Conservation (phyloP, 2,888 invertebrate genomes). For the Myopa tessellatipennis region DNA sequence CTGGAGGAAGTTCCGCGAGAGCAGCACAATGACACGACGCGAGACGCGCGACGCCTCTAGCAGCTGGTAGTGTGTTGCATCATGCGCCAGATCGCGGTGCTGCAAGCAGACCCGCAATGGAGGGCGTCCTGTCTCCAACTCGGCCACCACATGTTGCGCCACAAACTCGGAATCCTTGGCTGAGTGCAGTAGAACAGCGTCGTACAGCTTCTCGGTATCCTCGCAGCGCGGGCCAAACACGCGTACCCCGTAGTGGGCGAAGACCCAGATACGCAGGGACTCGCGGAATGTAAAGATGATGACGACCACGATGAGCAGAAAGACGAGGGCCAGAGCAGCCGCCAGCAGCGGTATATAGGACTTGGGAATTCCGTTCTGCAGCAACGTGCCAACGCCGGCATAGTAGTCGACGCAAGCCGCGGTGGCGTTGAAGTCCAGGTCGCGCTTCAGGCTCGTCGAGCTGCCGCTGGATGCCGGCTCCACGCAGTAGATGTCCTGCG, state of each 20-base stretch:
- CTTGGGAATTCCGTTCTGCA: conserved; percentile 82
- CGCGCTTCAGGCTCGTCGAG: conserved; percentile 72
- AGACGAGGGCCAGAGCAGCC: conserved; percentile 80
- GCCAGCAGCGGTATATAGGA: conserved; percentile 88
- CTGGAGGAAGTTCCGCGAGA: conserved; percentile 91
- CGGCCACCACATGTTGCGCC: conserved; percentile 84
- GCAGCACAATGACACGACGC: conserved; percentile 84
- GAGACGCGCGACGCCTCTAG: conserved; percentile 90
- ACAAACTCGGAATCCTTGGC: conserved; percentile 93
- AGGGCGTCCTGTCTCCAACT: conserved; percentile 82
- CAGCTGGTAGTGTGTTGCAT: conserved; percentile 73
- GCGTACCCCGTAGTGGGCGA: conserved; percentile 86
- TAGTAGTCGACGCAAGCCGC: conserved; percentile 82
- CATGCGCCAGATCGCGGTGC: conserved; percentile 85
- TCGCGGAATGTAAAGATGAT: conserved; percentile 87
- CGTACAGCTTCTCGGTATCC: conserved; percentile 87
- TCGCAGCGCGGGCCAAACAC: conserved; percentile 82
- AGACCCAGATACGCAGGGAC: conserved; percentile 86
- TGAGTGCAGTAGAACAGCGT: conserved; percentile 92
- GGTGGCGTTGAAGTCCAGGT: conserved; percentile 86
- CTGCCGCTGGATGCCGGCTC: conserved; percentile 64
- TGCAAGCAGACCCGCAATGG: conserved; percentile 88
- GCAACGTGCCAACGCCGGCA: conserved; percentile 79
- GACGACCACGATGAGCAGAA: conserved; percentile 80
- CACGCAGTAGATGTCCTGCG: conserved; percentile 84